Base-by-base conservation (phyloP, 92 coral and sea anemone species). In the Blastomussa wellsi region DNA sequence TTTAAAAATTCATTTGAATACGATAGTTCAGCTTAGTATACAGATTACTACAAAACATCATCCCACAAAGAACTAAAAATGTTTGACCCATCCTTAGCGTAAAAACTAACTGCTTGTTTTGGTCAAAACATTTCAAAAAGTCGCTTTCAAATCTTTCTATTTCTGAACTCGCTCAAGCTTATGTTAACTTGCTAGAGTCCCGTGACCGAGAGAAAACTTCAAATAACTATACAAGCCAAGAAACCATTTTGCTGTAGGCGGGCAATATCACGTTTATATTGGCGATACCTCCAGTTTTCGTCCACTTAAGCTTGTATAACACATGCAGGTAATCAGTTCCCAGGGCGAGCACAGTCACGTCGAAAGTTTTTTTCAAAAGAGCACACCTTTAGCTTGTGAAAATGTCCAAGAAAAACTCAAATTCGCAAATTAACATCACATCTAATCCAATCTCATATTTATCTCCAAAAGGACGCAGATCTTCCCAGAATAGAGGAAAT, bases 321-420 rank as follows among this genome's bases (percentile, higher is more conserved):
- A 12, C 8, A 37, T 36, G 75, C 1, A 35, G 14, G 20, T 70
- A 37, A 70, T 19, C 75, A 32, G 44, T 16, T 33, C 44, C n/a
- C 42, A 20, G 48, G 35, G 75, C 26, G 26, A 70, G 75, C n/a
- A 19, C 26, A 35, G 35, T 35, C 75, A 37, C 74, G 44, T 36
- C 75, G 35, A 26, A 7, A 22, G 13, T 7, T 38, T 19, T n/a
- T 70, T 13, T 16, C 75, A 19, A 35, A 22, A 37, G 44, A 70
- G 44, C 35, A 12, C 47, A 12, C 29, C 75, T 33, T 70, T 33
- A 7, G 33, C 15, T 62, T 10, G 11, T 12, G 13, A 71, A 70
- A 36, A 82, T 82, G 86, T 82, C 86, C 16, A 39, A 38, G 52
- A 71, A 81, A 53, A 70, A 35, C 69, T 15, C 19, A 71, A 49